phyloP scores from a whole-genome alignment of 2,888 invertebrate genomes.

The Hydraecia micacea region DNA sequence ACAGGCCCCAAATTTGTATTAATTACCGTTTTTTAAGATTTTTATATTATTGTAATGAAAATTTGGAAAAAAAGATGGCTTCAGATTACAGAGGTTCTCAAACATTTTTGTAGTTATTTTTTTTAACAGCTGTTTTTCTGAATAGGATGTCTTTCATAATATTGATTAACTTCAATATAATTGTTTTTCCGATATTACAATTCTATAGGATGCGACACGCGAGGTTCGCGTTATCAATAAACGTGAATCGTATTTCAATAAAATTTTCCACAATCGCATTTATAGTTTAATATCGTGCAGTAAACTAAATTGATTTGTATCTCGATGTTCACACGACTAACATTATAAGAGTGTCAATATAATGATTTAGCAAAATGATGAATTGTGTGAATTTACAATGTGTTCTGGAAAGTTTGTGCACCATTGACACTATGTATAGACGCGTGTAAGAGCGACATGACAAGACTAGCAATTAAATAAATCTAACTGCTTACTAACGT shows the following conservation, averaged over 20 bases:
- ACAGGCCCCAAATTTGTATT: neutral
- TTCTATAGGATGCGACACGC: neutral
- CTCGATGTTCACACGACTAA: constrained; percentile 11
- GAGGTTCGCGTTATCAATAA: constrained; percentile 29
- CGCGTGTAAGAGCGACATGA: constrained; percentile 10
- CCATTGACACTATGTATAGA: constrained; percentile 35
- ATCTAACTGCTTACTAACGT: constrained; percentile 39
- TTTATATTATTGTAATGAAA: neutral
- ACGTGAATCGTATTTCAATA: constrained; percentile 23
- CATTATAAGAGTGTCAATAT: neutral
- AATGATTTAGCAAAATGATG: neutral
- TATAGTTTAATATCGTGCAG: constrained; percentile 22
- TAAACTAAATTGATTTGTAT: constrained; percentile 21
- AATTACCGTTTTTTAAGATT: neutral
- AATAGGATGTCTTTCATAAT: neutral
- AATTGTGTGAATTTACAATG: neutral
- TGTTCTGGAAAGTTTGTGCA: neutral
- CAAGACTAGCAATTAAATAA: constrained; percentile 46
- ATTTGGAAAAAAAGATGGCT: neutral
- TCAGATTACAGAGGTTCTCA: neutral
- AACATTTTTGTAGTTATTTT: neutral
- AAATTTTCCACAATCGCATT: neutral
- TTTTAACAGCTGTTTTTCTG: neutral
- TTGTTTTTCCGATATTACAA: constrained; percentile 16
- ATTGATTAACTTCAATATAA: neutral